A percentile compares a stretch with the other conserved stretches of the same genome.
Evolutionary conservation across 2,797 vertebrate species (phyloP).

Genomic region (Delichon dasypus): DNA sequence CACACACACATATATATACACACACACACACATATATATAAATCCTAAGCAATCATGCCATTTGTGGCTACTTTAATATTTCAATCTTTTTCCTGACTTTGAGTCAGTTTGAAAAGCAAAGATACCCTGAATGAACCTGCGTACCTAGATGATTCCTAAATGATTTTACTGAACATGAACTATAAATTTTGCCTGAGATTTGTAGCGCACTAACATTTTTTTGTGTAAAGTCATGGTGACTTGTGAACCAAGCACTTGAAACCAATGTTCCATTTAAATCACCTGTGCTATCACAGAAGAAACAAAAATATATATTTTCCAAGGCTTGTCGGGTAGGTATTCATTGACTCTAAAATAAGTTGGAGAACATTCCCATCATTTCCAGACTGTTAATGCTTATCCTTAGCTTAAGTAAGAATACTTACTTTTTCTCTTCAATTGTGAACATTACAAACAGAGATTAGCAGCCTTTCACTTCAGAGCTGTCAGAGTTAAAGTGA

Average conservation of each 20-base stretch:
- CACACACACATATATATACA: no score
- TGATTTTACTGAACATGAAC: background rate
- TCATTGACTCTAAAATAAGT: conserved; percentile 61
- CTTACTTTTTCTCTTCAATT: conserved; percentile 76
- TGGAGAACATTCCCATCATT: conserved; percentile 74
- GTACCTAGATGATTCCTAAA: background rate
- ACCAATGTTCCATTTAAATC: conserved; percentile 44
- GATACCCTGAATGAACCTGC: fast-evolving
- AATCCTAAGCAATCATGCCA: background rate
- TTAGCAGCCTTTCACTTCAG: conserved; percentile 82
- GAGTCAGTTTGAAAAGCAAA: background rate
- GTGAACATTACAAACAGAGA: conserved; percentile 84
- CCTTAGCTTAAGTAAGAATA: conserved; percentile 79
- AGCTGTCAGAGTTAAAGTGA: conserved; percentile 84
- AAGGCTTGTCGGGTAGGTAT: background rate
- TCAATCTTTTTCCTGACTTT: background rate
- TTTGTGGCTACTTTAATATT: background rate
- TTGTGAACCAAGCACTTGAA: background rate
- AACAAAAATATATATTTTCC: background rate
- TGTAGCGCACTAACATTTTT: background rate
- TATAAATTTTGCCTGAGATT: conserved; percentile 12
- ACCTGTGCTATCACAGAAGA: background rate
- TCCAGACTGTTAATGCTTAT: conserved; percentile 77
- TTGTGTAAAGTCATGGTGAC: background rate
- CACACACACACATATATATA: no score